Conservation (phyloP, 2,888 invertebrate species). For the Uropetala carovei region DNA sequence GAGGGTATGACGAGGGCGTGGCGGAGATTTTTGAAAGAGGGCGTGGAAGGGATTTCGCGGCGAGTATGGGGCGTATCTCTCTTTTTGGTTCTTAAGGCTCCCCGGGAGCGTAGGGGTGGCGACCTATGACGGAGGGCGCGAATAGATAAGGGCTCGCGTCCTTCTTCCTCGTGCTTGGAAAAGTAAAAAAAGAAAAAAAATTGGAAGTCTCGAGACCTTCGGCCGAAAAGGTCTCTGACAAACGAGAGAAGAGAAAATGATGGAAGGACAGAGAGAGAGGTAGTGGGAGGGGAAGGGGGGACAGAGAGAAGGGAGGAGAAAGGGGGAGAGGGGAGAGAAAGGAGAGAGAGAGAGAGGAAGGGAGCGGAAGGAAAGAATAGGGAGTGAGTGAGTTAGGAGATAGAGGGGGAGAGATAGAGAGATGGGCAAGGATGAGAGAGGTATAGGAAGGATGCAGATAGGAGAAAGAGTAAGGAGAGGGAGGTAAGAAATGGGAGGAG, state of each 20-base stretch:
- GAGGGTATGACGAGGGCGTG: neutral
- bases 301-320: neutral
- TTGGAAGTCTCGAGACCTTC: neutral
- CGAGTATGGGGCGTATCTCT: slow-evolving; percentile 11
- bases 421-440: too few relatives aligned
- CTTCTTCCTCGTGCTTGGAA: neutral
- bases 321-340: neutral
- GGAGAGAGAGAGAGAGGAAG: neutral
- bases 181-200: neutral
- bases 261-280: neutral
- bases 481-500: too few relatives aligned
- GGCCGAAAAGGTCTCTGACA: neutral
- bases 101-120: neutral
- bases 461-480: too few relatives aligned
- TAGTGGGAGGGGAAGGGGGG: too few relatives aligned
- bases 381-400: neutral
- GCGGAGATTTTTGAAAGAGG: slow-evolving; percentile 18
- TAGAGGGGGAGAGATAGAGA: too few relatives aligned
- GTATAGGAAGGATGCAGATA: too few relatives aligned
- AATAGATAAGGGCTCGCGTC: slow-evolving; percentile 5
- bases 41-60: slow-evolving; percentile 11
- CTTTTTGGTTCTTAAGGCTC: slow-evolving; percentile 18
- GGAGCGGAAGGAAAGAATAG: neutral
- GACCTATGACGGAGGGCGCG: slow-evolving; percentile 5
- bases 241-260: neutral